phyloP scores from a whole-genome alignment of 2,797 vertebrate genomes.

The Pipistrellus kuhlii region DNA sequence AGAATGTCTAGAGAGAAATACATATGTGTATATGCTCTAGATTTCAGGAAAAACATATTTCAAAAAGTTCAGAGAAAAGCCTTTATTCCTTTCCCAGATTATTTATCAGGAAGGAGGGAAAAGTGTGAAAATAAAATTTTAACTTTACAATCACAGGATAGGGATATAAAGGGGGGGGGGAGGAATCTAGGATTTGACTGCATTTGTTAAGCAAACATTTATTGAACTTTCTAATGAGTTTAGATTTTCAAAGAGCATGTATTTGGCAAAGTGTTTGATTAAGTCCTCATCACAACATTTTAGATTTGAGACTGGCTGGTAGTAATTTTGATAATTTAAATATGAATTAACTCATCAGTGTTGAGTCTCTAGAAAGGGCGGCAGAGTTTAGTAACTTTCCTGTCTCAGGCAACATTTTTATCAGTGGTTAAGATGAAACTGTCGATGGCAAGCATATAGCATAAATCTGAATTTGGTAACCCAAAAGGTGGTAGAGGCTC shows the following conservation, averaged over 20 bases:
- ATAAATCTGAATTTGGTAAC: background rate
- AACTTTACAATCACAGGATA: slow-evolving; percentile 61
- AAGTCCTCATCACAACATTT: background rate
- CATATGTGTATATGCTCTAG: background rate
- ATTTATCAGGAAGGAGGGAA: slow-evolving; percentile 56
- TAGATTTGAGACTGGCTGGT: background rate
- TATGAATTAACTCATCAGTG: background rate
- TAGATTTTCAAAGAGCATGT: slow-evolving; percentile 47
- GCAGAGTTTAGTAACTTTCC: background rate
- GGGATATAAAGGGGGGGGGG: background rate
- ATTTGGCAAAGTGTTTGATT: background rate
- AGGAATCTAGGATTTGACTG: background rate
- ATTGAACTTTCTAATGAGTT: slow-evolving; percentile 25
- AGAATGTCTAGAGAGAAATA: background rate
- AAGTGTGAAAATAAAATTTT: slow-evolving; percentile 65
- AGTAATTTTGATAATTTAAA: slow-evolving; percentile 11
- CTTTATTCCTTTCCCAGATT: slow-evolving; percentile 51
- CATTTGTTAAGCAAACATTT: slow-evolving; percentile 1
- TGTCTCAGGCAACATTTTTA: background rate
- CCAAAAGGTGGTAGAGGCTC: background rate
- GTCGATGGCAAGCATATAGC: background rate
- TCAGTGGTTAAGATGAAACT: background rate
- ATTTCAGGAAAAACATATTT: slow-evolving; percentile 53
- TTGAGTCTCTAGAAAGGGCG: background rate
- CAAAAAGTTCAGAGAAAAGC: slow-evolving; percentile 30